A percentile compares a stretch with the other conserved stretches of the same genome.
Evolutionary conservation across 2,797 vertebrate species (phyloP).

Genomic region (Otus scops): DNA sequence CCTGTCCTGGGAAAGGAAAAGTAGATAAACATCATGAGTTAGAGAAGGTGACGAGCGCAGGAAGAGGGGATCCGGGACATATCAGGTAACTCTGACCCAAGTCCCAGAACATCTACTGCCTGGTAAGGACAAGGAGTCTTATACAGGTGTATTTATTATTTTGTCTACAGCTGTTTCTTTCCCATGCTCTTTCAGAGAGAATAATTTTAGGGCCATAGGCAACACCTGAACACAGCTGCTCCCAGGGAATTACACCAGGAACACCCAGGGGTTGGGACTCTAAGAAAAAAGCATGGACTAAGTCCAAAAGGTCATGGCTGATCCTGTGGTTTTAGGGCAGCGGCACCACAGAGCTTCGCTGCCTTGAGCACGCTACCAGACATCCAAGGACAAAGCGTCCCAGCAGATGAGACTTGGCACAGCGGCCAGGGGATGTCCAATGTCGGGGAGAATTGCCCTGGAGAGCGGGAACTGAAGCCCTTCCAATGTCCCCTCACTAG

Average conservation of each 20-base stretch:
- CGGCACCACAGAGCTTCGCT: not conserved
- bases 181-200: not conserved
- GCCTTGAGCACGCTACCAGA: fast-evolving
- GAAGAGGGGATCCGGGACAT: not conserved
- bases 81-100: conserved; percentile 29
- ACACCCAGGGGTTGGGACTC: fast-evolving
- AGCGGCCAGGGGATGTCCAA: not conserved
- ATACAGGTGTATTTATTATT: conserved; percentile 60
- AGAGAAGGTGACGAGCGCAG: not conserved
- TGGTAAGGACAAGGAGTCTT: not conserved
- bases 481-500: not conserved
- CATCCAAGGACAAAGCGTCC: not conserved
- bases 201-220: not conserved
- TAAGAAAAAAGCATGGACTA: not conserved
- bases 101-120: conserved; percentile 18
- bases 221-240: not conserved
- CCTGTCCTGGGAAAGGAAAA: conserved; percentile 41
- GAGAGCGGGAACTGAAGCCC: not conserved
- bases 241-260: not conserved
- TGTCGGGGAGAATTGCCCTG: not conserved
- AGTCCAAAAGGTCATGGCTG: not conserved
- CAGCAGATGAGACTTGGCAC: not conserved
- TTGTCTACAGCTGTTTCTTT: conserved; percentile 30
- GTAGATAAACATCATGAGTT: conserved; percentile 31
- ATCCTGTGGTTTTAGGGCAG: conserved; percentile 13